Evolutionary conservation across 2,113 vertebrate species (phyloP).

Genomic region (Sarotherodon lohbergeri): DNA sequence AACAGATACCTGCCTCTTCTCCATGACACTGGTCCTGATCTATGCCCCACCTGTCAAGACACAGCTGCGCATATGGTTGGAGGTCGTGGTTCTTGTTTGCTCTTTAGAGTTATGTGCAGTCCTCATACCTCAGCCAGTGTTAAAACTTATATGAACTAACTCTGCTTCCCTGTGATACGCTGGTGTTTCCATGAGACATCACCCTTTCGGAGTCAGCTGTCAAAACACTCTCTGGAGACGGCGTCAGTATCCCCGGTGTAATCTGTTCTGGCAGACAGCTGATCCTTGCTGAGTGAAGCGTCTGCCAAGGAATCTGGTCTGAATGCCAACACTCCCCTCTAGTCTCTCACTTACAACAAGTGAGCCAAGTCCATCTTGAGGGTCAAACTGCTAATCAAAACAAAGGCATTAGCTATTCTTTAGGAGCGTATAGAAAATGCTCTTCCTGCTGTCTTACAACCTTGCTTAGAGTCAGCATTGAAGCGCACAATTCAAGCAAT

Average conservation of each 20-base stretch:
- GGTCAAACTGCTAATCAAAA: slow-evolving; percentile 59
- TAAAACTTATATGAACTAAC: background rate
- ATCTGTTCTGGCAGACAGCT: slow-evolving; percentile 51
- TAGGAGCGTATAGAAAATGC: background rate
- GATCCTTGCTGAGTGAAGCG: slow-evolving; percentile 45
- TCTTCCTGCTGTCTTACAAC: background rate
- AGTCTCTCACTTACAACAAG: slow-evolving; percentile 13
- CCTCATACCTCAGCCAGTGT: background rate
- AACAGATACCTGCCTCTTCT: background rate
- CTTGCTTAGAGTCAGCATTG: background rate
- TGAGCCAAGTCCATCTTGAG: slow-evolving; percentile 42
- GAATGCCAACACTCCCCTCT: slow-evolving; percentile 48
- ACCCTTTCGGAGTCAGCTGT: slow-evolving; percentile 30
- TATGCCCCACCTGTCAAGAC: background rate
- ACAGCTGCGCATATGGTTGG: background rate
- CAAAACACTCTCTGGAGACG: slow-evolving; percentile 27
- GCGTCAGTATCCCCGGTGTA: slow-evolving; percentile 31
- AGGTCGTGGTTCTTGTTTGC: background rate
- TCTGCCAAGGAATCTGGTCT: slow-evolving; percentile 40
- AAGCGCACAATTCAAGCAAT: background rate
- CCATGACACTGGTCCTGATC: background rate
- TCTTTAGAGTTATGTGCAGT: background rate
- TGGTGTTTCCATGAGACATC: background rate
- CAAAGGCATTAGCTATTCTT: slow-evolving; percentile 33
- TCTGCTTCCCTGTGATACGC: background rate